Evolutionary conservation across 2,797 vertebrate species (phyloP).

Genomic region (Coilia nasus): DNA sequence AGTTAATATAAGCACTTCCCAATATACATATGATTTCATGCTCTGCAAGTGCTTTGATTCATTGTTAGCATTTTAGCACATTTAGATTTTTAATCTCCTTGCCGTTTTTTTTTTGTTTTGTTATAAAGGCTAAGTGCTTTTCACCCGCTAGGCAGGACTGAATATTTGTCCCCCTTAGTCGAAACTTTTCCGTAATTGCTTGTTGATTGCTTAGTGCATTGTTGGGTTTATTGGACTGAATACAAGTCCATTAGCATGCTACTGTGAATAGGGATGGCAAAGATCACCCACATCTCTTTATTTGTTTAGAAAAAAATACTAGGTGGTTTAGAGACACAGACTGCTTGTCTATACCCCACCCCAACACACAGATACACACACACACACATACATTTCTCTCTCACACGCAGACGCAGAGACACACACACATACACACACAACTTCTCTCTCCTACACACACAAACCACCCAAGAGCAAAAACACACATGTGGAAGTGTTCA

Average conservation of each 20-base stretch:
- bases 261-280: constrained; percentile 56
- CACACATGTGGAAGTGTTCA: too few species aligned
- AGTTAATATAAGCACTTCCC: neutral
- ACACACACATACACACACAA: neutral
- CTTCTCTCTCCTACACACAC: neutral
- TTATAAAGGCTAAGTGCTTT: neutral
- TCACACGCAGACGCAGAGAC: neutral
- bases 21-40: neutral
- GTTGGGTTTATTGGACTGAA: constrained; percentile 50
- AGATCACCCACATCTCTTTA: constrained; percentile 26
- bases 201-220: neutral
- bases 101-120: neutral
- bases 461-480: neutral
- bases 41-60: neutral
- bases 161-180: neutral
- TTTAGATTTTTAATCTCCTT: neutral
- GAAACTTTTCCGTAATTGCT: constrained; percentile 1
- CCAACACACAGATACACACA: neutral
- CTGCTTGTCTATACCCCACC: constrained; percentile 16
- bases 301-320: constrained; percentile 69
- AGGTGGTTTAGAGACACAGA: constrained; percentile 72
- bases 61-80: neutral
- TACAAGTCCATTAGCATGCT: constrained; percentile 68
- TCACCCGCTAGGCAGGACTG: neutral
- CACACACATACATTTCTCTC: neutral